These are phyloP conservation scores for Cephus nigrinus DNA, from an alignment of 2,888 invertebrate species.

Conservation along the genomic window DNA sequence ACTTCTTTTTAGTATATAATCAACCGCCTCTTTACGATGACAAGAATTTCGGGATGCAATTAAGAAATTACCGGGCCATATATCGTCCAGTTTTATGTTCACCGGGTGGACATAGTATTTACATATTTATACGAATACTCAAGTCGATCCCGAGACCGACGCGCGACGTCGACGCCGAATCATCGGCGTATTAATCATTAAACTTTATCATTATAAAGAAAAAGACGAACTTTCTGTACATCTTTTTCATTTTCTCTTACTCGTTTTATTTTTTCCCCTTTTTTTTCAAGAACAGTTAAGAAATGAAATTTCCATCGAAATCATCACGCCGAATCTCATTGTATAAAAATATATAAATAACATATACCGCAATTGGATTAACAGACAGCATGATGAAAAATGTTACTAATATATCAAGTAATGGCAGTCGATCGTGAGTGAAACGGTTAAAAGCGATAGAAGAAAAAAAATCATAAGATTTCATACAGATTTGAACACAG, in stretches of 20 bases:
- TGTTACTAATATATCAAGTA: too few relatives aligned
- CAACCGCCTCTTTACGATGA: conserved; percentile 62
- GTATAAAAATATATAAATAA: not conserved
- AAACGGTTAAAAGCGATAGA: not conserved
- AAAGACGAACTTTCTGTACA: not conserved
- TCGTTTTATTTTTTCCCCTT: too few relatives aligned
- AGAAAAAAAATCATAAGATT: not conserved
- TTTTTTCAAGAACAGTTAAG: not conserved
- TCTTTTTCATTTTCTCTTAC: not conserved
- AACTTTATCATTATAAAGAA: conserved; percentile 3
- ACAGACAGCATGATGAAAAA: too few relatives aligned
- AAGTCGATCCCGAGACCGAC: conserved; percentile 51
- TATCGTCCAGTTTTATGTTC: conserved; percentile 61
- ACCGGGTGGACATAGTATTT: conserved; percentile 53
- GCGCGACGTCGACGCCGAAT: conserved; percentile 36
- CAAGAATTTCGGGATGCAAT: conserved; percentile 63
- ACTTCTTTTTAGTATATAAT: conserved; percentile 54
- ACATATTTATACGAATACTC: conserved; percentile 55
- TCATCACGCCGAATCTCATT: not conserved
- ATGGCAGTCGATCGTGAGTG: too few relatives aligned
- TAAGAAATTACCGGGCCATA: conserved; percentile 65
- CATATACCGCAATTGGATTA: not conserved
- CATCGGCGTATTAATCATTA: conserved; percentile 17
- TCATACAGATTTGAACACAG: not conserved
- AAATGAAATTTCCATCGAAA: too few relatives aligned